phyloP scores from a whole-genome alignment of 2,888 invertebrate species.

The Pyralis farinalis region DNA sequence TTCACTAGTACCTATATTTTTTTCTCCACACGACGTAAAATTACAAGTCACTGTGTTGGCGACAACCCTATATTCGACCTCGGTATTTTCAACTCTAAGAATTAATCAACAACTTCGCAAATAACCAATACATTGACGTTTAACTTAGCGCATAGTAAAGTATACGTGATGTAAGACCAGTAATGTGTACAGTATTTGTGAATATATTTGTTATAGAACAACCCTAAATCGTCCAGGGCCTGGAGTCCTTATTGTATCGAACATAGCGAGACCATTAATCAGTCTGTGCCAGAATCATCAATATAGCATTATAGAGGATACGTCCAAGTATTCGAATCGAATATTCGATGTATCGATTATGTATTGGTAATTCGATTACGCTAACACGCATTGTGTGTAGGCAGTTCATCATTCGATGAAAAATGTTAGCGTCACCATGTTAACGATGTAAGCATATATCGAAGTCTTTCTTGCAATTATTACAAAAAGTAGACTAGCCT shows the following conservation, averaged over 20 bases:
- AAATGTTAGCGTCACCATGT: conserved; percentile 55
- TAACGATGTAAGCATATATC: conserved; percentile 15
- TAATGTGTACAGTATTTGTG: conserved; percentile 28
- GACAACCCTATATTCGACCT: conserved; percentile 66
- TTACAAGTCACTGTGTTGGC: conserved; percentile 72
- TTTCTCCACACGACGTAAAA: conserved; percentile 51
- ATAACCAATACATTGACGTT: conserved; percentile 26
- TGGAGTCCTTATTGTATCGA: conserved; percentile 62
- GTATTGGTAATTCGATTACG: conserved; percentile 74
- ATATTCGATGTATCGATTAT: conserved; percentile 71
- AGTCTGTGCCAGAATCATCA: conserved; percentile 77
- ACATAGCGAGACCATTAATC: conserved; percentile 72
- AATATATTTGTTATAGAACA: conserved; percentile 19
- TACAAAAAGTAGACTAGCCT: too few relatives aligned
- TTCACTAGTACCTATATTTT: conserved; percentile 33
- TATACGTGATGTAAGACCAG: conserved; percentile 14
- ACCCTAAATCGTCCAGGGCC: conserved; percentile 44
- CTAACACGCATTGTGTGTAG: conserved; percentile 53
- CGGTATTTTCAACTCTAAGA: conserved; percentile 22
- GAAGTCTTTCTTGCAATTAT: too few relatives aligned
- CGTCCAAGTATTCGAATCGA: conserved; percentile 74
- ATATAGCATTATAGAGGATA: conserved; percentile 73
- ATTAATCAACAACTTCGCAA: conserved; percentile 1
- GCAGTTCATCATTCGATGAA: conserved; percentile 62
- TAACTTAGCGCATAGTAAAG: not conserved